Evolutionary conservation across 2,113 vertebrate species (phyloP).

Genomic region (Oncorhynchus masou): DNA sequence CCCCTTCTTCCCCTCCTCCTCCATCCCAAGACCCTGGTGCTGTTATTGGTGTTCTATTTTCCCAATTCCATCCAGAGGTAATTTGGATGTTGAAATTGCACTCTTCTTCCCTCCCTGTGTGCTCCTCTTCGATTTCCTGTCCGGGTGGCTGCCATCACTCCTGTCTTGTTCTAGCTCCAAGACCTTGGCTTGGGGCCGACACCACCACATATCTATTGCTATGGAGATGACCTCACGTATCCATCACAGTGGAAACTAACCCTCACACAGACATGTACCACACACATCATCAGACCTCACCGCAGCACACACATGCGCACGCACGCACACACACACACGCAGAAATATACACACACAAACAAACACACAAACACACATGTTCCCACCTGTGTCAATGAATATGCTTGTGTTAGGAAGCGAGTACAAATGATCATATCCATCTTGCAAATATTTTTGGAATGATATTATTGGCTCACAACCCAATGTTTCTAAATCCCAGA

Average conservation of each 20-base stretch:
- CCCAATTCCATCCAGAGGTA: conserved; percentile 70
- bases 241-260: conserved; percentile 66
- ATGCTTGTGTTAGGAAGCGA: not conserved
- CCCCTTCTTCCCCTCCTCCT: not conserved
- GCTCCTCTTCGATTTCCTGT: conserved; percentile 77
- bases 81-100: conserved; percentile 75
- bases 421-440: conserved; percentile 4
- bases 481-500: no score
- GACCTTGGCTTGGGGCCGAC: conserved; percentile 63
- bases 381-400: not conserved
- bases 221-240: conserved; percentile 67
- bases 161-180: conserved; percentile 64
- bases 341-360: conserved; percentile 5
- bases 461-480: no score
- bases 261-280: conserved; percentile 43
- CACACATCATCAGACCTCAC: conserved; percentile 31
- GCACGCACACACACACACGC: conserved; percentile 10
- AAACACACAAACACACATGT: not conserved
- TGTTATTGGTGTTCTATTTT: conserved; percentile 70
- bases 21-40: conserved; percentile 40
- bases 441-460: no score
- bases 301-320: conserved; percentile 1
- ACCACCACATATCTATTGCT: conserved; percentile 59
- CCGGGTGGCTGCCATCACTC: conserved; percentile 72
- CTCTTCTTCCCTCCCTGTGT: conserved; percentile 57